These are phyloP conservation scores for Bruchidius siliquastri DNA, from an alignment of 2,888 invertebrate species.

Conservation along the genomic window DNA sequence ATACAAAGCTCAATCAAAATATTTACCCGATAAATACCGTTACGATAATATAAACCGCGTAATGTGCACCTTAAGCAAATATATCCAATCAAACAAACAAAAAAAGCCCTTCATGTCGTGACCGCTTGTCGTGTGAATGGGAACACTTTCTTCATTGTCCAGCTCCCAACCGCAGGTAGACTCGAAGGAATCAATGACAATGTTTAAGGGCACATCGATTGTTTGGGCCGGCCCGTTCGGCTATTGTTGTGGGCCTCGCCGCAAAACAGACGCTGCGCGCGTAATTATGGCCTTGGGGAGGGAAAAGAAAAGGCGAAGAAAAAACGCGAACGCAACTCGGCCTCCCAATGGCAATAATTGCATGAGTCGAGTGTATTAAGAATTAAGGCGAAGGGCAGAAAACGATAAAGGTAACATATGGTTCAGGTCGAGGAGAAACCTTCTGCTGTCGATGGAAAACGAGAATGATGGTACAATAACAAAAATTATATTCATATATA, in stretches of 20 bases:
- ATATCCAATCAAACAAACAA: not conserved
- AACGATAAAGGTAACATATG: slow-evolving; percentile 1
- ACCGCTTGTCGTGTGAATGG: slow-evolving; percentile 20
- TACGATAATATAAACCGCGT: too few relatives aligned
- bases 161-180: slow-evolving; percentile 20
- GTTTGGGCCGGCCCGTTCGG: slow-evolving; percentile 31
- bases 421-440: not conserved
- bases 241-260: slow-evolving; percentile 26
- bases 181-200: slow-evolving; percentile 31
- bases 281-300: slow-evolving; percentile 32
- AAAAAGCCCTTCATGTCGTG: not conserved
- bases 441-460: too few relatives aligned
- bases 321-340: not conserved
- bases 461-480: too few relatives aligned
- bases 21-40: too few relatives aligned
- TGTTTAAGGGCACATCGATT: slow-evolving; percentile 35
- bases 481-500: too few relatives aligned
- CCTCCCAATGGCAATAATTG: slow-evolving; percentile 12
- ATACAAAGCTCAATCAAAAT: too few relatives aligned
- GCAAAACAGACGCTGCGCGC: slow-evolving; percentile 27
- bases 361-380: slow-evolving; percentile 18
- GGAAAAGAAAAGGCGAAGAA: not conserved
- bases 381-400: too few relatives aligned
- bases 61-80: not conserved
- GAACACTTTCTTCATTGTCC: slow-evolving; percentile 16